phyloP scores from a whole-genome alignment of 2,113 vertebrate genomes.

The Propithecus coquereli region DNA sequence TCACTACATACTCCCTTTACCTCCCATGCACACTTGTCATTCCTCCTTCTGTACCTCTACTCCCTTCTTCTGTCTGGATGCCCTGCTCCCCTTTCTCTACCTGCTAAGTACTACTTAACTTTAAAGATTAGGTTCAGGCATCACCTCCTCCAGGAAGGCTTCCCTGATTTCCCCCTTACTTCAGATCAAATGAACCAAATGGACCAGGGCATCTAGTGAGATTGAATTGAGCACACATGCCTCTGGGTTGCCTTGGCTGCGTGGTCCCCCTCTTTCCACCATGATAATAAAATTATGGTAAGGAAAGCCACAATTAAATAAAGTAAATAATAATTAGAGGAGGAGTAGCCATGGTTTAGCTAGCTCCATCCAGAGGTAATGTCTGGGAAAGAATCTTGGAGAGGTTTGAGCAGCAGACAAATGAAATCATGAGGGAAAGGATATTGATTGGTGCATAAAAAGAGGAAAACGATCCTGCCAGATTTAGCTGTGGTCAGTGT shows the following conservation, averaged over 20 bases:
- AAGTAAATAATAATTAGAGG: background rate
- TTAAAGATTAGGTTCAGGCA: background rate
- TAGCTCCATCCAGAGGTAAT: background rate
- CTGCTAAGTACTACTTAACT: background rate
- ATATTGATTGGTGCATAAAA: background rate
- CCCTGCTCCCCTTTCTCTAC: background rate
- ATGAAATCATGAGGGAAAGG: background rate
- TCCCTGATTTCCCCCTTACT: background rate
- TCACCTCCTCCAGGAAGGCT: background rate
- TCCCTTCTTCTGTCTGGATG: background rate
- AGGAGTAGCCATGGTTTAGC: background rate
- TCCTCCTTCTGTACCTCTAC: background rate
- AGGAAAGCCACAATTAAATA: background rate
- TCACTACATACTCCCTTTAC: background rate
- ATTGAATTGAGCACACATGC: background rate
- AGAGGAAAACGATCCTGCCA: background rate
- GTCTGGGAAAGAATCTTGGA: background rate
- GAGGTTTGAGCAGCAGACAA: background rate
- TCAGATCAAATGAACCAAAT: background rate
- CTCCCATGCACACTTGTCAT: background rate
- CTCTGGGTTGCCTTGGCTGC: background rate
- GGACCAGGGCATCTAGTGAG: background rate
- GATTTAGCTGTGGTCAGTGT: background rate
- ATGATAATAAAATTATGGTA: background rate
- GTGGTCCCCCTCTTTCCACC: background rate